phyloP scores from a whole-genome alignment of 2,888 invertebrate species.

The Xestia ashworthii region DNA sequence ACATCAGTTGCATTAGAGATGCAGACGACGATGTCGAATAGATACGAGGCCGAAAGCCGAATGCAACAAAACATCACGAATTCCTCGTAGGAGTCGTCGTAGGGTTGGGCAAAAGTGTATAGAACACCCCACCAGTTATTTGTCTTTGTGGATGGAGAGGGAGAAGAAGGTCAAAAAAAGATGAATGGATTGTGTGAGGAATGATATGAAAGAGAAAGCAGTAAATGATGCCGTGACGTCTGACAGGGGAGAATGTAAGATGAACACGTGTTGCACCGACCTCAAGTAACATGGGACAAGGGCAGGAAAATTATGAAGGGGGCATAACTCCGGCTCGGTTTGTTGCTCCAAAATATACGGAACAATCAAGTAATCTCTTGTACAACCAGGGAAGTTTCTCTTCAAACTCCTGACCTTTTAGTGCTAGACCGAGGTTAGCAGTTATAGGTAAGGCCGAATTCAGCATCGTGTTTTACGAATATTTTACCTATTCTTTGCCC shows the following conservation, averaged over 20 bases:
- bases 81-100: background rate
- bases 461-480: background rate
- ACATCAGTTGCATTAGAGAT: background rate
- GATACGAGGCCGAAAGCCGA: constrained; percentile 9
- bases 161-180: no score
- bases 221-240: no score
- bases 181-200: no score
- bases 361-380: background rate
- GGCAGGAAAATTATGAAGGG: no score
- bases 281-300: no score
- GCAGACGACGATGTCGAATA: background rate
- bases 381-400: background rate
- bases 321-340: background rate
- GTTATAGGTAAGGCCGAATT: constrained; percentile 18
- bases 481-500: background rate
- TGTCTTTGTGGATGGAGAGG: background rate
- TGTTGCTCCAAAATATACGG: background rate
- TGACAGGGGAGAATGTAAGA: no score
- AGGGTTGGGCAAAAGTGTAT: background rate
- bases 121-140: background rate
- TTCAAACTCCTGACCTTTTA: background rate
- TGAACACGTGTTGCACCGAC: no score
- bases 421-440: background rate
- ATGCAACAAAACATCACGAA: background rate
- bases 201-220: no score